Base-by-base conservation (phyloP, 2,888 invertebrate genomes). In the Pyrgus malvae region DNA sequence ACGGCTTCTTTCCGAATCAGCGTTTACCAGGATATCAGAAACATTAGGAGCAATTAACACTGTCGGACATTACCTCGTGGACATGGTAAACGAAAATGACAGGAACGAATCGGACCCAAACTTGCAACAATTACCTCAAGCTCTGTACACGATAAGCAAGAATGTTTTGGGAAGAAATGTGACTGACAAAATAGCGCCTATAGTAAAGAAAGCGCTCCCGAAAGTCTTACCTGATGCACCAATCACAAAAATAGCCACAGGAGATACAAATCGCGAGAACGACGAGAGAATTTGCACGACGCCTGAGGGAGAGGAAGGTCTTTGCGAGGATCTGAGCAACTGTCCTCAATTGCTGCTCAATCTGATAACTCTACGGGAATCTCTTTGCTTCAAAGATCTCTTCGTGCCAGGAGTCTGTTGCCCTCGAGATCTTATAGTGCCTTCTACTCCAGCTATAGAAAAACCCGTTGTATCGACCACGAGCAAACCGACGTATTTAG, bases 341-440 rank as follows among this genome's bases (percentile, higher is more conserved):
- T 97, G 97, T 70, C 97, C 97, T 0, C 95, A 96, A 64, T 80
- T 97, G 19, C 84, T 97, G 0, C 81, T 98, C 16, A 96, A 97
- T 78, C 88, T 97, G 46, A 93, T 94, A 9, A 95, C 94, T 74
- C 87, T 98, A 12, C 87, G 97, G 23, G 96, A 97, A 70, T 97
- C 97, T 0, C 89, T 98, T 7, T 98, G 98, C 72, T 98, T 98
- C 73, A 97, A 97, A 83, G 96, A 95, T 60, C 90, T 97, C 1
- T 97, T 97, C 70, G 95, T 96, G 1, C 98, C 98, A 1, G 98
- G 98, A 1, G 97, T 98, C 1, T 98, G 98, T 73, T 98, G 98
- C 78, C 97, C 97, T 6, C 82, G 90, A 67, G 90, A 88, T 67
- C 85, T 74, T 0, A 70, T 86, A 2, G 73, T 81, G n/a, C 70